These are phyloP conservation scores for Papilio glaucus DNA, from an alignment of 1,140 invertebrate genomes.

Conservation along the genomic window DNA sequence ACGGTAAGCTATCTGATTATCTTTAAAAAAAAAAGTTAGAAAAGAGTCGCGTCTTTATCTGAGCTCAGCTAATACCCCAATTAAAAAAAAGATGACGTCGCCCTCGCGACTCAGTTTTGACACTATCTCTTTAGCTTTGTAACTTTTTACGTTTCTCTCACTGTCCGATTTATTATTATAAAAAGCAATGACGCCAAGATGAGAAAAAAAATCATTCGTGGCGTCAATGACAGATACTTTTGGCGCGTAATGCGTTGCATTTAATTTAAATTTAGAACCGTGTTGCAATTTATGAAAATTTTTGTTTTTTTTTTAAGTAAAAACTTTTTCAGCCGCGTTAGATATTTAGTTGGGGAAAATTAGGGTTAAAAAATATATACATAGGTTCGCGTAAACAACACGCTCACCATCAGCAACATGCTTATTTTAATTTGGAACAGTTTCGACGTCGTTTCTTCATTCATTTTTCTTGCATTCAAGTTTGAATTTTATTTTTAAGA, in stretches of 20 bases:
- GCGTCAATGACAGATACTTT: neutral
- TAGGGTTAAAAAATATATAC: too few species aligned
- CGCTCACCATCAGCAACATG: too few species aligned
- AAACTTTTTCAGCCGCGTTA: too few species aligned
- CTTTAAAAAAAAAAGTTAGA: slow-evolving; percentile 59
- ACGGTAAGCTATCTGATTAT: slow-evolving; percentile 80
- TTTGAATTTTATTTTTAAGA: too few species aligned
- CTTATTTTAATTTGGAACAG: too few species aligned
- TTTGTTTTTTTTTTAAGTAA: neutral
- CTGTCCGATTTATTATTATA: slow-evolving; percentile 24
- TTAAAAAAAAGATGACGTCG: slow-evolving; percentile 72
- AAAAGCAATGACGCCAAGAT: slow-evolving; percentile 14
- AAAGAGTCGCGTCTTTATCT: slow-evolving; percentile 72
- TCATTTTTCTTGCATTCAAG: too few species aligned
- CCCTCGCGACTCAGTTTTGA: slow-evolving; percentile 39
- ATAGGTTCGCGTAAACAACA: too few species aligned
- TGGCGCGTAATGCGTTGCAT: slow-evolving; percentile 1
- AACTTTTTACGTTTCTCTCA: slow-evolving; percentile 20
- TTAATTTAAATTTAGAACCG: neutral
- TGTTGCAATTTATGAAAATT: neutral
- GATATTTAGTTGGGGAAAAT: too few species aligned
- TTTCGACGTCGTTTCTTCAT: too few species aligned
- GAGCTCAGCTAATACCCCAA: slow-evolving; percentile 76
- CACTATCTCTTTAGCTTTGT: slow-evolving; percentile 31
- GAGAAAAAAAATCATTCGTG: slow-evolving; percentile 13